Base-by-base conservation (phyloP, 1,140 invertebrate species). In the Heliconius eleuchia region DNA sequence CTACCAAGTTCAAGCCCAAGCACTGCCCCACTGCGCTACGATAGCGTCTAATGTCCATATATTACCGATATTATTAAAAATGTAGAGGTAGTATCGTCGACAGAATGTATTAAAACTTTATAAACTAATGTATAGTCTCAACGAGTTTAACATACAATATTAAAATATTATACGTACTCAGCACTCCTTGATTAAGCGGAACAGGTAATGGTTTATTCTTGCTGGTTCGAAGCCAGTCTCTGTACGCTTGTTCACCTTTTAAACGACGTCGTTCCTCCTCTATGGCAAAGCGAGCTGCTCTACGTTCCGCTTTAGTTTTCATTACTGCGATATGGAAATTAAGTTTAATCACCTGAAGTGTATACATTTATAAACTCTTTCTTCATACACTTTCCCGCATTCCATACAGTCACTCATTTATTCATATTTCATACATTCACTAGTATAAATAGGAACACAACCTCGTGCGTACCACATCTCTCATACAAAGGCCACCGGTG, bases 201-300 rank as follows among this genome's bases (percentile, higher is more conserved):
- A 95, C 92, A 1, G 95, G 95, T 81, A 95, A 90, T 1, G 95
- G 95, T 80, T 95, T 95, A 80, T 95, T 92, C 88, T 94, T 95
- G 78, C 95, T 95, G 55, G 91, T 92, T 42, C 94, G 87, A 76
- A 95, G 82, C 95, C 95, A 96, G 66, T 94, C 92, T 50, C 93
- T 88, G 83, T 95, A 96, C 0, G 95, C 95, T 50, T 86, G 93
- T 76, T 95, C 92, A 70, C 94, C 91, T 30, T 92, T 88, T 4
- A 91, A 85, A 0, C 95, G 92, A 7, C 88, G 89, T 34, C 94
- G 88, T 75, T 95, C 89, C 27, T 92, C 86, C 23, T 95, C 89
- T 2, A 95, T 90, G 1, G 91, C 84, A 2, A 84, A 83, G 6
- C 95, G 89, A 34, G 95, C 94, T 66, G 95, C 91, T n/a, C 88